Evolutionary conservation across 2,113 vertebrate genomes (phyloP).

Genomic region (Thermophis baileyi): DNA sequence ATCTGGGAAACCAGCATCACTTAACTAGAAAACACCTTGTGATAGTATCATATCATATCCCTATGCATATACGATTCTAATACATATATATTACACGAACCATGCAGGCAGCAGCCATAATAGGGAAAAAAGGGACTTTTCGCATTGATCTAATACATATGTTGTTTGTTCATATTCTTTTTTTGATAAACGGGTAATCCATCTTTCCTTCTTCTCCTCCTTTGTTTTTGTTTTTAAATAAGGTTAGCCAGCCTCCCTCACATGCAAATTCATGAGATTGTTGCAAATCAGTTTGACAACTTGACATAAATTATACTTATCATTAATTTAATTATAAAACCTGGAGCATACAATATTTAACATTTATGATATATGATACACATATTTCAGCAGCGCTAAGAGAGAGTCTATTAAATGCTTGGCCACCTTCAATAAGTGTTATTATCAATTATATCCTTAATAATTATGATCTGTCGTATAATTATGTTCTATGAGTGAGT

Average conservation of each 20-base stretch:
- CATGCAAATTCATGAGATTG: slow-evolving; percentile 31
- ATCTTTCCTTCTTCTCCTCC: neutral
- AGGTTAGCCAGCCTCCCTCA: slow-evolving; percentile 50
- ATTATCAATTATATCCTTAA: slow-evolving; percentile 58
- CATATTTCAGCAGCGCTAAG: slow-evolving; percentile 34
- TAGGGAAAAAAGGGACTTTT: slow-evolving; percentile 48
- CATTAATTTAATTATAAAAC: slow-evolving; percentile 55
- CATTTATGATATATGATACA: slow-evolving; percentile 29
- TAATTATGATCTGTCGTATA: slow-evolving; percentile 50
- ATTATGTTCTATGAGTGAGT: slow-evolving; percentile 37
- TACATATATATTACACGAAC: neutral
- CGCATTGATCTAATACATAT: slow-evolving; percentile 55
- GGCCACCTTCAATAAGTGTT: slow-evolving; percentile 45
- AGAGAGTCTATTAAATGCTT: slow-evolving; percentile 50
- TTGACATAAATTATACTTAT: slow-evolving; percentile 48
- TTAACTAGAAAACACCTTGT: neutral
- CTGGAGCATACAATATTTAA: slow-evolving; percentile 35
- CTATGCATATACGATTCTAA: neutral
- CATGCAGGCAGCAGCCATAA: slow-evolving; percentile 21
- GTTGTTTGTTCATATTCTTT: slow-evolving; percentile 56
- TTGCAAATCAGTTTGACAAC: slow-evolving; percentile 10
- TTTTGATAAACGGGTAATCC: slow-evolving; percentile 43
- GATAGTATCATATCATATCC: neutral
- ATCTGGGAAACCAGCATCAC: neutral
- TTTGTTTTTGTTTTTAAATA: slow-evolving; percentile 38